Evolutionary conservation across 2,797 vertebrate genomes (phyloP), one percentile per base, ranked within the genome.

Genomic region (Merluccius polli): DNA sequence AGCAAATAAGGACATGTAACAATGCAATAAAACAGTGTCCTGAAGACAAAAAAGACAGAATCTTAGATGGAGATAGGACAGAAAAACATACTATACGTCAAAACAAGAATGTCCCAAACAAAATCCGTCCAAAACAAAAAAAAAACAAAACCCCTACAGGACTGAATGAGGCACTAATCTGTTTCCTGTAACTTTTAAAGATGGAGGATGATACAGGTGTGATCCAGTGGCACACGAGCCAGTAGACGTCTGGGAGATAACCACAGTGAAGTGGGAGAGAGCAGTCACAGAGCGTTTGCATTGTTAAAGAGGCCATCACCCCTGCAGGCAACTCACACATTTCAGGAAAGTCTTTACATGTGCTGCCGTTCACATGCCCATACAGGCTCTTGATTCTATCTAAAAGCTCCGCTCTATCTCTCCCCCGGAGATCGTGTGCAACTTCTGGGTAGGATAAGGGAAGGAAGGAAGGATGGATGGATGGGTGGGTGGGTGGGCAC

Each of bases 351-450:
- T 75, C 70, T 75, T 87, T 72, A 81, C 4, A n/a, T 73, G 32
- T 74, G 59, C 31, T 74, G 78, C 76, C 65, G 68, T 81, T 78
- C 79, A 72, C 86, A 75, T 77, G 84, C 84, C 84, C 79, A 27
- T 79, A 84, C 84, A 79, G 76, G 84, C 59, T 63, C 68, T 71
- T 52, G 78, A 76, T 78, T 83, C 38, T 80, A 84, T 86, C 81
- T 71, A 18, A 76, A 1, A 9, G 24, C 59, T 63, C 4, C 7
- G 21, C 59, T 24, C n/a, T 63, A 63, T 63, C 59, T 63, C 11
- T 12, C n/a, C 59, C 59, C 59, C 59, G 59, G n/a, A 63, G 59
- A 9, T 63, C 59, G 27, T 77, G 79, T 78, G 38, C 4, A 29
- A 69, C n/a, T 33, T 32, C 30, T 30, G 68, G 21, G 52, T 5